Base-by-base conservation (phyloP, 2,888 invertebrate genomes). In the Apamea crenata region DNA sequence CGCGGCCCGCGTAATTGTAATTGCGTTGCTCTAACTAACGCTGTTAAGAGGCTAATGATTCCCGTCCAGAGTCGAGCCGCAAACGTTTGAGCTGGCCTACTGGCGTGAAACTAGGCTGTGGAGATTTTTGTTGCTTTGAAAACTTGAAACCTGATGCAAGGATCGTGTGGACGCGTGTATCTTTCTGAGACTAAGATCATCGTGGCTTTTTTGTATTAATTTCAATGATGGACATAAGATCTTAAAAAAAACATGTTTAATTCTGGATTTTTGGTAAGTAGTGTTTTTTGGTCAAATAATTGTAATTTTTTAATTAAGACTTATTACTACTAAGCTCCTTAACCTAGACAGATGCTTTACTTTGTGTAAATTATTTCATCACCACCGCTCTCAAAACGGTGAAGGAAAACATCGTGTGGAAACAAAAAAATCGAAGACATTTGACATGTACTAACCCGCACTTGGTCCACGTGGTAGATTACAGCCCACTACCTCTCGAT, bases 1-100 rank as follows among this genome's bases (percentile, higher is more conserved):
- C 90, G 91, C 90, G 88, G 89, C 90, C 90, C 89, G 87, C 90
- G 91, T 96, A 95, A 95, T 95, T 94, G 93, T 96, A 95, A 96
- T 96, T 96, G 94, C 94, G 94, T 95, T 93, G 91, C 91, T 93
- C 93, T 94, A 93, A 95, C 94, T 95, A 94, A 95, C 93, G 89
- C 90, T 90, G 94, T 95, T 95, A 95, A 87, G 88, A 88, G 90
- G 89, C 92, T 93, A 93, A 94, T 94, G 93, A 94, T 93, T 93
- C 91, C 83, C 88, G 85, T 83, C 89, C 87, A 88, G 87, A 85
- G 83, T 82, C 73, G 47, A 75, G 69, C 87, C 87, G 82, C 88
- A 88, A 85, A 84, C 89, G 88, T 87, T 91, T 81, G 71, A 74
- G 40, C 85, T 86, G 85, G 76, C 87, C 87, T 86, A 86, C 84